Evolutionary conservation across 30 jellyfish, hydroid and myxozoan species (phyloP).

Genomic region (Turritopsis dohrnii): DNA sequence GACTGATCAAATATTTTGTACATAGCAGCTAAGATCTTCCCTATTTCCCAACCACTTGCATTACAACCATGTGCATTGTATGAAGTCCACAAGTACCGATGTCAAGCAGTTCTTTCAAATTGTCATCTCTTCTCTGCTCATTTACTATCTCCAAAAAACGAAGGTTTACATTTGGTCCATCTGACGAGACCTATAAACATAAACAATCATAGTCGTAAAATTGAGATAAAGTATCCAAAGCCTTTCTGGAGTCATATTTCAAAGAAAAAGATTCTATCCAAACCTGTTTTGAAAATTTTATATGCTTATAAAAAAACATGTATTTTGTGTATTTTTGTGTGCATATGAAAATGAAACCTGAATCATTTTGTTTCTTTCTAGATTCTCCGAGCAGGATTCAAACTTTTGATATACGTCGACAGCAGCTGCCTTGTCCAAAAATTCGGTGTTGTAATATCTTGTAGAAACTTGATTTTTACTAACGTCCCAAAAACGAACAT

Average conservation of each 20-base stretch:
- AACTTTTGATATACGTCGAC: neutral
- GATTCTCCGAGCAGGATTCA: neutral
- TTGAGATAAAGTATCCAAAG: too few species aligned
- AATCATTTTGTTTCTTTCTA: neutral
- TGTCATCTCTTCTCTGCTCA: neutral
- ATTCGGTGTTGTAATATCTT: neutral
- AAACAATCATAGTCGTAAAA: neutral
- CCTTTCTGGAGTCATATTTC: neutral
- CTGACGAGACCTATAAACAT: neutral
- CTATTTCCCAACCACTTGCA: neutral
- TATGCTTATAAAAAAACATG: too few species aligned
- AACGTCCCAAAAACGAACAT: neutral
- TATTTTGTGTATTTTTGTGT: too few species aligned
- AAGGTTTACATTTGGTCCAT: constrained; percentile 14
- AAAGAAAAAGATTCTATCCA: neutral
- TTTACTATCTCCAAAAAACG: neutral
- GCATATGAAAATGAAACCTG: neutral
- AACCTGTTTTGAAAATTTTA: neutral
- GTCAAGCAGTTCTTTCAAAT: neutral
- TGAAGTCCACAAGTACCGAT: neutral
- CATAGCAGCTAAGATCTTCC: neutral
- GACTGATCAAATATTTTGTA: neutral
- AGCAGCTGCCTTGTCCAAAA: neutral
- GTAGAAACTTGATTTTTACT: neutral
- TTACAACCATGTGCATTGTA: neutral